Percentiles rank a stretch among this genome's conserved stretches.
Evolutionary conservation across 2,797 vertebrate genomes (phyloP).

Genomic region (Parauchenoglanis punctatus): DNA sequence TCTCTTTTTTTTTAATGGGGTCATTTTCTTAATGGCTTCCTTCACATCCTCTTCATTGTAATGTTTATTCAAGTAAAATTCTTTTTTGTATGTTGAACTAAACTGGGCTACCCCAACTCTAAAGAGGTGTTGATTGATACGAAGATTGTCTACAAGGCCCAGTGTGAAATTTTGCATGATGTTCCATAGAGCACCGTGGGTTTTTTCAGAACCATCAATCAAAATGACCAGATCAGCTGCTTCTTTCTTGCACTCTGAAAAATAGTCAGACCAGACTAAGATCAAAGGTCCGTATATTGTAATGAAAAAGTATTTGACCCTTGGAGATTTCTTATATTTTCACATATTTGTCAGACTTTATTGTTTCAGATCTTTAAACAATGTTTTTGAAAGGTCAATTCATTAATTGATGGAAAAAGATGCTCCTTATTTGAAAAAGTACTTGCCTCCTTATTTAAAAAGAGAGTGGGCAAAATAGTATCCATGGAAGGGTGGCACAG

Average conservation of each 20-base stretch:
- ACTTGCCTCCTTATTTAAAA: background rate
- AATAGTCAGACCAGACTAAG: background rate
- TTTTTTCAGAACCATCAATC: slow-evolving; percentile 79
- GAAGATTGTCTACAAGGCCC: slow-evolving; percentile 69
- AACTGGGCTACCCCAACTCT: slow-evolving; percentile 81
- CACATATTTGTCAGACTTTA: background rate
- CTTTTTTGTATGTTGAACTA: slow-evolving; percentile 63
- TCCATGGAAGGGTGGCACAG: background rate
- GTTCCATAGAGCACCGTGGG: slow-evolving; percentile 61
- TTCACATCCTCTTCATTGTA: slow-evolving; percentile 49
- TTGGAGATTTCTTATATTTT: background rate
- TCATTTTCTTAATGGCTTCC: slow-evolving; percentile 63
- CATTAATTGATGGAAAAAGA: background rate
- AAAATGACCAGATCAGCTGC: slow-evolving; percentile 82
- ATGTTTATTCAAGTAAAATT: slow-evolving; percentile 74
- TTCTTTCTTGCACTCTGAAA: slow-evolving; percentile 73
- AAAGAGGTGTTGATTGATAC: slow-evolving; percentile 65
- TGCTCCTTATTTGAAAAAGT: background rate
- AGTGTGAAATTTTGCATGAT: slow-evolving; percentile 76
- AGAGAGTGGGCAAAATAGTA: background rate
- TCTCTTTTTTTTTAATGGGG: slow-evolving; percentile 61
- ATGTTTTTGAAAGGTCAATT: background rate
- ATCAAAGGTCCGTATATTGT: background rate
- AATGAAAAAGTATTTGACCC: background rate
- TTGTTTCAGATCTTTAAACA: background rate